Evolutionary conservation across 2,113 vertebrate species (phyloP), one percentile per base, ranked within the genome.

Genomic region (Catharus minimus): DNA sequence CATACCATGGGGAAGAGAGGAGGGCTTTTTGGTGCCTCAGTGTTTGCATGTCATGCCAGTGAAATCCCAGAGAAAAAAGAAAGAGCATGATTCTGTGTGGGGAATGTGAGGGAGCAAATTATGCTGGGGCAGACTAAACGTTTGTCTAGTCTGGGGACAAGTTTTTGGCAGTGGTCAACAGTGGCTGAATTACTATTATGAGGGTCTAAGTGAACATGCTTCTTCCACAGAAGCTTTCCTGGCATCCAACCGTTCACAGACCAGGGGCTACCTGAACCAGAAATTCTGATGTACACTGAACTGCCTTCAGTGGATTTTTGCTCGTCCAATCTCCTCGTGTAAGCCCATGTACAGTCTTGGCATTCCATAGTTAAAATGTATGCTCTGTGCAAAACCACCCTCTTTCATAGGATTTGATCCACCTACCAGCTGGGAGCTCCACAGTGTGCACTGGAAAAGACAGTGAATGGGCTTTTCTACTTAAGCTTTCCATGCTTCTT

Each of bases 81-180:
- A 65, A 72, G 17, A 32, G 2, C 6, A 7, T 69, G n/a, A 62
- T 64, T 50, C 57, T 71, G 9, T 0, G 0, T 28, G 21, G 62
- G 20, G 18, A 88, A 10, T 43, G 6, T 56, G 28, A 19, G 10
- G 8, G 16, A 82, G 15, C 7, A 68, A 82, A 36, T 53, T n/a
- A 12, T 69, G 17, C 46, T 69, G 64, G 46, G 27, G 10, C 32
- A 77, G 26, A 53, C 15, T 66, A 57, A 89, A 74, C n/a, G 23
- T 55, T 33, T 79, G 22, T 62, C 22, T 69, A n/a, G 28, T 53
- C 39, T 46, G 39, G 23, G 46, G 52, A 41, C 1, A 6, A 53
- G 4, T 5, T 86, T 90, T 73, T 30, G 24, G 28, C 32, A 38
- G 12, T 14, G 20, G 23, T 39, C 23, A 65, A 14, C 16, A 49